These are phyloP conservation scores for Corythaixoides concolor DNA, from an alignment of 2,113 vertebrate genomes.

Conservation along the genomic window DNA sequence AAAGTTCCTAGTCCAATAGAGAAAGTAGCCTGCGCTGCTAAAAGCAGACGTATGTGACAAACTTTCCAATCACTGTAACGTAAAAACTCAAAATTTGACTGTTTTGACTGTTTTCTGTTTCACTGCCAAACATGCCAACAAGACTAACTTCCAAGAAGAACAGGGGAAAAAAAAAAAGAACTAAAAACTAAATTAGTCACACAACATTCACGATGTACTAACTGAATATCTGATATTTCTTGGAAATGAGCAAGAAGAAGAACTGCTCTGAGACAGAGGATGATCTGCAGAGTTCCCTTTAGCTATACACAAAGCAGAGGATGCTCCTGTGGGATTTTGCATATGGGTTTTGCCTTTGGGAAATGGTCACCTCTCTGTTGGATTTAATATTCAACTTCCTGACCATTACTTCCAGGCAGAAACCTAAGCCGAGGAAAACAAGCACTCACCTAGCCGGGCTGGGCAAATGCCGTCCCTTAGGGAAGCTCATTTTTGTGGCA, in stretches of 20 bases:
- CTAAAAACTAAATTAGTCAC: not conserved
- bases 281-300: not conserved
- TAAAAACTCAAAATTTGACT: not conserved
- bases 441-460: not conserved
- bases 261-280: not conserved
- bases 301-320: not conserved
- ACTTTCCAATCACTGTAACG: not conserved
- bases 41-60: not conserved
- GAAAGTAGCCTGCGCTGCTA: not conserved
- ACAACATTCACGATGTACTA: not conserved
- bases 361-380: not conserved
- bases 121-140: not conserved
- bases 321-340: not conserved
- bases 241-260: not conserved
- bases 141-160: conserved; percentile 4
- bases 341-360: not conserved
- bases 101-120: too few relatives aligned
- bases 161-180: not conserved
- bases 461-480: not conserved
- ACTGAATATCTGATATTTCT: not conserved
- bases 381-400: not conserved
- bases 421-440: not conserved
- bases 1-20: not conserved
- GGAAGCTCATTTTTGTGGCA: not conserved
- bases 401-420: not conserved